Evolutionary conservation across 2,113 vertebrate species (phyloP).

Genomic region (Drymodes brunneopygia): DNA sequence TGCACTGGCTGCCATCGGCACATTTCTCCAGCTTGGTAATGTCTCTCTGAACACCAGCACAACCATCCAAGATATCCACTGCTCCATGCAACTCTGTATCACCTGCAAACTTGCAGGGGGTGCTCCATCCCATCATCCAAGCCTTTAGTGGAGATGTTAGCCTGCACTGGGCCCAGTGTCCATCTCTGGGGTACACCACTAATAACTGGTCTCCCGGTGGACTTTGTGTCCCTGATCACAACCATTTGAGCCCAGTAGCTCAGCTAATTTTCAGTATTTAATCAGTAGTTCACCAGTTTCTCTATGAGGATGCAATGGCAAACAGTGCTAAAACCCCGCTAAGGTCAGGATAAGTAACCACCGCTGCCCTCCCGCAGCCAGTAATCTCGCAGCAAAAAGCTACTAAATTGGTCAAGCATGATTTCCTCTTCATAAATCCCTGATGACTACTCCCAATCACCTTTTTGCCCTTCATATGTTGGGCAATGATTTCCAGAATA

Average conservation of each 20-base stretch:
- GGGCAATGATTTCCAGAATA: background rate
- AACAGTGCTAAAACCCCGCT: background rate
- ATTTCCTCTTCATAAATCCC: background rate
- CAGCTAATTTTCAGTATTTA: background rate
- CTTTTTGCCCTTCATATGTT: background rate
- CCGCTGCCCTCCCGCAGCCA: background rate
- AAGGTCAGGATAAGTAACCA: background rate
- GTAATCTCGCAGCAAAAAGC: background rate
- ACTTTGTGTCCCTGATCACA: background rate
- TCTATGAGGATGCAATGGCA: background rate
- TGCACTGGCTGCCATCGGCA: fast-evolving
- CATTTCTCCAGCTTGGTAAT: background rate
- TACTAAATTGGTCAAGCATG: background rate
- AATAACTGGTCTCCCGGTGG: background rate
- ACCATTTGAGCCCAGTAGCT: background rate
- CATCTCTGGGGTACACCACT: background rate
- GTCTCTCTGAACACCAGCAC: background rate
- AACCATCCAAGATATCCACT: fast-evolving
- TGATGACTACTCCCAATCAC: background rate
- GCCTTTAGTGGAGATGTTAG: background rate
- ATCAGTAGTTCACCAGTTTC: background rate
- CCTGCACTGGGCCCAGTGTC: background rate
- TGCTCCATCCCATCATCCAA: background rate
- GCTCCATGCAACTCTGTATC: background rate
- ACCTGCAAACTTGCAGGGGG: background rate